Conservation (phyloP, 2,888 invertebrate genomes). For the Yponomeuta plumbellus region DNA sequence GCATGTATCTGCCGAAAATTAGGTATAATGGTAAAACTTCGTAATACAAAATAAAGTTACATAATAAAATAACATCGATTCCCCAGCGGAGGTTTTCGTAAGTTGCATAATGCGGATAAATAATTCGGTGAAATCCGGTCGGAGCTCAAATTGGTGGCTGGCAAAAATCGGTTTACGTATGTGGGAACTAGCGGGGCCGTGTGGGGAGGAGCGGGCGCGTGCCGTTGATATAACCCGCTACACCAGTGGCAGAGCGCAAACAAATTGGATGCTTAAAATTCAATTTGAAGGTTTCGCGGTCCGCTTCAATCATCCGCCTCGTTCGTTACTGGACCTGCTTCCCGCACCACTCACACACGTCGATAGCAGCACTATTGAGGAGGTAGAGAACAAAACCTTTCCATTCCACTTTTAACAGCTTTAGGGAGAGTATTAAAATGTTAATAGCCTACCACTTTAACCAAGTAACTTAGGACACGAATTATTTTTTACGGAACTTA, state of each 20-base stretch:
- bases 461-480: not conserved
- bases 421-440: not conserved
- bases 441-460: not conserved
- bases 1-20: no score
- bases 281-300: conserved; percentile 76
- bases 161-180: conserved; percentile 65
- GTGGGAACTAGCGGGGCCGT: conserved; percentile 38
- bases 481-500: not conserved
- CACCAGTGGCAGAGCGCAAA: conserved; percentile 52
- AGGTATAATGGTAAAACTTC: not conserved
- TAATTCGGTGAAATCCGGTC: conserved; percentile 57
- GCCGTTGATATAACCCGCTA: conserved; percentile 16
- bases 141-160: conserved; percentile 40
- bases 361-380: conserved; percentile 65
- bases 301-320: conserved; percentile 67
- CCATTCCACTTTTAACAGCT: not conserved
- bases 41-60: not conserved
- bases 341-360: conserved; percentile 44
- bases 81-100: not conserved
- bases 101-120: conserved; percentile 22
- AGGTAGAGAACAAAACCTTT: conserved; percentile 42
- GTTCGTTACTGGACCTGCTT: conserved; percentile 57
- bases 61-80: not conserved
- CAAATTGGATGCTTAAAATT: conserved; percentile 77
- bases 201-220: conserved; percentile 29